These are phyloP conservation scores for Tenthredo notha DNA, from an alignment of 2,888 invertebrate species.

Conservation along the genomic window DNA sequence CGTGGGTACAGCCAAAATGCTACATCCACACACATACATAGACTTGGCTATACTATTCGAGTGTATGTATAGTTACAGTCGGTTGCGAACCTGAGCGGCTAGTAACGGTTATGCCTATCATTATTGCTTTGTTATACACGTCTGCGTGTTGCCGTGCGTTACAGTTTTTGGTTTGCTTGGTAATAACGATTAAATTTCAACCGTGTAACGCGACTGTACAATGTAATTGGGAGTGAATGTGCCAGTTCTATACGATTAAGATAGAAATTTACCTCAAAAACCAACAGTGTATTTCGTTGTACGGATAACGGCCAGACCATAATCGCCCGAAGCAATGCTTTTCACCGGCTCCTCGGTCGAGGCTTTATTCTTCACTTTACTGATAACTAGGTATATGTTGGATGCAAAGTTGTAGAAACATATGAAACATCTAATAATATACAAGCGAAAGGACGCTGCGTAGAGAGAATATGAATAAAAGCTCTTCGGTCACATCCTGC, in stretches of 20 bases:
- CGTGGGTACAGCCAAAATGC: conserved; percentile 65
- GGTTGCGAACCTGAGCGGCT: conserved; percentile 67
- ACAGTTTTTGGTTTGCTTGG: conserved; percentile 47
- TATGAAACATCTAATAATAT: background rate
- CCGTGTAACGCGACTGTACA: conserved; percentile 23
- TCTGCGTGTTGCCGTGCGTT: conserved; percentile 44
- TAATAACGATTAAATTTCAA: conserved; percentile 51
- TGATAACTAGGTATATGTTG: background rate
- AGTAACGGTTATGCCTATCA: conserved; percentile 73
- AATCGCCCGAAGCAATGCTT: background rate
- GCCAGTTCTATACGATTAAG: conserved; percentile 32
- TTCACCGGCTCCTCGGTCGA: background rate
- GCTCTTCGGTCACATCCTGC: background rate
- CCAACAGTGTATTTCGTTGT: conserved; percentile 15
- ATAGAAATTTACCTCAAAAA: conserved; percentile 36
- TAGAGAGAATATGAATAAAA: background rate
- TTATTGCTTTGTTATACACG: conserved; percentile 71
- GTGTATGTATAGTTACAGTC: conserved; percentile 62
- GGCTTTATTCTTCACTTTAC: background rate
- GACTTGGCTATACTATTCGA: background rate
- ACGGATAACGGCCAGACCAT: conserved; percentile 8
- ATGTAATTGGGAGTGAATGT: conserved; percentile 47
- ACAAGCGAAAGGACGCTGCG: background rate
- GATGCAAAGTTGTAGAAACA: background rate
- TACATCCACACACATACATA: conserved; percentile 50